Percentiles rank a stretch among this genome's conserved stretches.
Evolutionary conservation across 1,140 invertebrate genomes (phyloP).

Genomic region (Diorhabda sublineata): DNA sequence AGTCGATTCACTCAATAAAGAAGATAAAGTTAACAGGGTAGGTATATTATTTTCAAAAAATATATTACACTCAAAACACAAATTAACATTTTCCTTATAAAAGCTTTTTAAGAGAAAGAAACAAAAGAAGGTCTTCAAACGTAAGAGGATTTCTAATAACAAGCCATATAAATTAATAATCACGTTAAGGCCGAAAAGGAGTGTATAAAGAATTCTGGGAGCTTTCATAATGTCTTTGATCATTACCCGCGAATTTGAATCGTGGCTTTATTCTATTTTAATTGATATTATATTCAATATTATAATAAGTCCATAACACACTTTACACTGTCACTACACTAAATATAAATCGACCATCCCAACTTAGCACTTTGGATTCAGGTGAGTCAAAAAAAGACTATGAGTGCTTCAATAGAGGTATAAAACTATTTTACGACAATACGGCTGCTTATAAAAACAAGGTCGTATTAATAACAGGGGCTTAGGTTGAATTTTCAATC

Average conservation of each 20-base stretch:
- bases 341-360: too few relatives aligned
- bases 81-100: slow-evolving; percentile 1
- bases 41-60: neutral
- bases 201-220: slow-evolving; percentile 29
- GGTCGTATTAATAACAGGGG: too few relatives aligned
- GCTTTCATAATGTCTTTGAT: neutral
- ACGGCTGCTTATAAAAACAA: too few relatives aligned
- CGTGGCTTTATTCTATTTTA: too few relatives aligned
- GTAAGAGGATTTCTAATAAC: slow-evolving; percentile 40
- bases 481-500: too few relatives aligned
- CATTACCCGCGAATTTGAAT: neutral
- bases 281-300: too few relatives aligned
- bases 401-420: too few relatives aligned
- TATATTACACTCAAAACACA: slow-evolving; percentile 1
- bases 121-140: slow-evolving; percentile 33
- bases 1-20: neutral
- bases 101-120: slow-evolving; percentile 23
- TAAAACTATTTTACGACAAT: too few relatives aligned
- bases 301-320: too few relatives aligned
- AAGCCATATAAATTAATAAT: slow-evolving; percentile 42
- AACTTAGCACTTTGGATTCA: too few relatives aligned
- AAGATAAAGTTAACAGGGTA: neutral
- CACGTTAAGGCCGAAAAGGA: slow-evolving; percentile 30
- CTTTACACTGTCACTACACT: too few relatives aligned
- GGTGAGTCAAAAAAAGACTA: too few relatives aligned